These are phyloP conservation scores for Pristionchus japonicus DNA, from an alignment of 2,888 invertebrate species.

Conservation along the genomic window DNA sequence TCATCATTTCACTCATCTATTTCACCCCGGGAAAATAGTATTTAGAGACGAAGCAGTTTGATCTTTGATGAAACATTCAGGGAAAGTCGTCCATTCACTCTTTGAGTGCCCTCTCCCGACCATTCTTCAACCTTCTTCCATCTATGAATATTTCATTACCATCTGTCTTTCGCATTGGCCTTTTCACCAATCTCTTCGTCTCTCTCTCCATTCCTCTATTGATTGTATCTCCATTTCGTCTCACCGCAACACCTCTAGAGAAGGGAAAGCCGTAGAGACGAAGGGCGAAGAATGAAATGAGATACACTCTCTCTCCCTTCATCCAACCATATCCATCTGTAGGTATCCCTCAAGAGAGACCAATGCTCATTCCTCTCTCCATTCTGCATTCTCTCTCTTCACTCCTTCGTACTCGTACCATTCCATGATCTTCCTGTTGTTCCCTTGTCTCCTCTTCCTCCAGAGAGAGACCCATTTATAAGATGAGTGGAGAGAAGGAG, in stretches of 20 bases:
- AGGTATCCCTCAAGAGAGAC: background rate
- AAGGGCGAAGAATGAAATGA: background rate
- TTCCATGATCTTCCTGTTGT: background rate
- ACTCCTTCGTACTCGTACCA: background rate
- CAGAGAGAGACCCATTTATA: background rate
- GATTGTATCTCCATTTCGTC: background rate
- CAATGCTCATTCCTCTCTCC: background rate
- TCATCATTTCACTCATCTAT: background rate
- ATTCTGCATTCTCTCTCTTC: background rate
- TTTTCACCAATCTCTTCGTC: background rate
- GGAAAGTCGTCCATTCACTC: background rate
- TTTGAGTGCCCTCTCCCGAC: background rate
- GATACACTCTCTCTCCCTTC: background rate
- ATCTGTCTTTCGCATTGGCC: background rate
- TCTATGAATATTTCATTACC: constrained; percentile 17
- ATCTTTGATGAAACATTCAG: background rate
- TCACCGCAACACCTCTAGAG: constrained; percentile 15
- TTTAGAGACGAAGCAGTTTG: background rate
- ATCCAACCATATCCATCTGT: background rate
- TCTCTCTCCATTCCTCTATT: background rate
- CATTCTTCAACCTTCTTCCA: background rate
- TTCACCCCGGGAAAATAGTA: background rate
- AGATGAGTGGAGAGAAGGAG: background rate
- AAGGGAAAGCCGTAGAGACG: background rate
- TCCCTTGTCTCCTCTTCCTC: background rate